These are phyloP conservation scores for Capra hircus DNA, from an alignment of 2,113 vertebrate species.

Conservation along the genomic window DNA sequence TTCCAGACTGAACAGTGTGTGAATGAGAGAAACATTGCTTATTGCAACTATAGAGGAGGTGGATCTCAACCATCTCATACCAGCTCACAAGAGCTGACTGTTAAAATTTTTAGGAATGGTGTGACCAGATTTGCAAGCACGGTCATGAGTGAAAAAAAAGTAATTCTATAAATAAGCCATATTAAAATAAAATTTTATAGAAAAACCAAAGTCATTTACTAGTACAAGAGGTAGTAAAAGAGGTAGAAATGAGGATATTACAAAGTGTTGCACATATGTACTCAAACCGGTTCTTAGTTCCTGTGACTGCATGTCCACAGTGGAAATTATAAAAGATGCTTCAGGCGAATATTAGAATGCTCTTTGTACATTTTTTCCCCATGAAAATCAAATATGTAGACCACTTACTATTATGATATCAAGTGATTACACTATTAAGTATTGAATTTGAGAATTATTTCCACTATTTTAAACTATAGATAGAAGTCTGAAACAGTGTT, in stretches of 20 bases:
- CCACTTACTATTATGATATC: not conserved
- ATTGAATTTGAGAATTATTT: not conserved
- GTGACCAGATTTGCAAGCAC: not conserved
- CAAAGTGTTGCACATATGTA: fast-evolving
- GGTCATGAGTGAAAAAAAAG: not conserved
- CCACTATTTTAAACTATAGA: not conserved
- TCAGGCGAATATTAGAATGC: not conserved
- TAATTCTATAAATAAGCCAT: no score
- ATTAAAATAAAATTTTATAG: not conserved
- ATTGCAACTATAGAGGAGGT: fast-evolving
- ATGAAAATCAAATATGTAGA: not conserved
- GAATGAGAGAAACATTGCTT: fast-evolving
- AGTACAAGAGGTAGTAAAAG: not conserved
- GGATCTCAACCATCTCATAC: not conserved
- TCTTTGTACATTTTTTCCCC: not conserved
- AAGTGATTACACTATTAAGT: no score
- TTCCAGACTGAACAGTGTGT: not conserved
- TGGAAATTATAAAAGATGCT: not conserved
- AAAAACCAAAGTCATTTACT: not conserved
- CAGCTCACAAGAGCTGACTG: fast-evolving
- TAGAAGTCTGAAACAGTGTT: not conserved
- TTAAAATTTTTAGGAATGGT: not conserved
- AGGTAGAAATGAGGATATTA: fast-evolving
- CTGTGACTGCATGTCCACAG: not conserved
- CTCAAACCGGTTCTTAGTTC: not conserved